Percentiles rank a stretch among this genome's conserved stretches.
Evolutionary conservation across 2,888 invertebrate species (phyloP).

Genomic region (Philereme transversata): DNA sequence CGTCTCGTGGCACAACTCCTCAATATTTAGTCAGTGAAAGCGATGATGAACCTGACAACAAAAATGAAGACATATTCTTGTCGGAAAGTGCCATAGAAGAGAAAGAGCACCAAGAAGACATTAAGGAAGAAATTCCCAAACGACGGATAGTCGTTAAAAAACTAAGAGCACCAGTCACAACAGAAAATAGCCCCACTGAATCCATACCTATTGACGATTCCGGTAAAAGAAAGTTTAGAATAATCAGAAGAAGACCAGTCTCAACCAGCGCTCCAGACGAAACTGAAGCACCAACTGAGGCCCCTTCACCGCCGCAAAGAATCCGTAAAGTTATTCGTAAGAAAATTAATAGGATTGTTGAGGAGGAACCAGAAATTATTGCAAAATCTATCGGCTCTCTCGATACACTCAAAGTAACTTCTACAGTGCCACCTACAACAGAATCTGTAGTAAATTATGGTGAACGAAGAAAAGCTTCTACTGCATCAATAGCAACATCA

Average conservation of each 20-base stretch:
- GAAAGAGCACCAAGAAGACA: slow-evolving; percentile 68
- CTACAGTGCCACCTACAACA: slow-evolving; percentile 49
- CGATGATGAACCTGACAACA: slow-evolving; percentile 62
- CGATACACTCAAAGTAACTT: slow-evolving; percentile 43
- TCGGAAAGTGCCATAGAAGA: slow-evolving; percentile 80
- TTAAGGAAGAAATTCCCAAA: slow-evolving; percentile 49
- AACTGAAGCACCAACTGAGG: slow-evolving; percentile 45
- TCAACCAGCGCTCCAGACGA: slow-evolving; percentile 34
- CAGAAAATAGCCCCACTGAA: slow-evolving; percentile 55
- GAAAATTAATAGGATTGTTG: slow-evolving; percentile 57
- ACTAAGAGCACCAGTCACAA: slow-evolving; percentile 48
- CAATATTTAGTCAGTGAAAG: slow-evolving; percentile 47
- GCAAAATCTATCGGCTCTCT: slow-evolving; percentile 56
- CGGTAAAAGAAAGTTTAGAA: slow-evolving; percentile 65
- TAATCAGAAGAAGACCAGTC: slow-evolving; percentile 68
- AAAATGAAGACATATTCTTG: slow-evolving; percentile 69
- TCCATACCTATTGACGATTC: slow-evolving; percentile 56
- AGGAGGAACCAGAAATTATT: slow-evolving; percentile 56
- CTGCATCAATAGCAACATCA: slow-evolving; percentile 30
- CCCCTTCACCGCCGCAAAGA: slow-evolving; percentile 44
- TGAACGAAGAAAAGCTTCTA: slow-evolving; percentile 52
- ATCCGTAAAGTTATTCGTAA: slow-evolving; percentile 73
- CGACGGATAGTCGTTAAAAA: slow-evolving; percentile 60
- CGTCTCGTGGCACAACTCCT: slow-evolving; percentile 59
- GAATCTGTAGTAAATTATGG: slow-evolving; percentile 65